Base-by-base conservation (phyloP, 2,113 vertebrate species). In the Brachionichthys hirsutus region DNA sequence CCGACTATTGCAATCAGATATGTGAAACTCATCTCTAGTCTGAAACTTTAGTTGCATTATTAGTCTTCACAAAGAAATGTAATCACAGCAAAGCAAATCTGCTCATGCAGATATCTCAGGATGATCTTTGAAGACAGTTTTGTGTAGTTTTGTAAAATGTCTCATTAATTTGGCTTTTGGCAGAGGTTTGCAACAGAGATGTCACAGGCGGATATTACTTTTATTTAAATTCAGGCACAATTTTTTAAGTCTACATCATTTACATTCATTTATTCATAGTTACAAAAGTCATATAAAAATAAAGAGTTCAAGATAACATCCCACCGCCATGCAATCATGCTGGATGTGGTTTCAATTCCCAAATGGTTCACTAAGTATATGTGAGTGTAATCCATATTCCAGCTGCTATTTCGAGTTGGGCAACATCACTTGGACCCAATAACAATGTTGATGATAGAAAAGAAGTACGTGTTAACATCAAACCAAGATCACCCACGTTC, bases 401-500 rank as follows among this genome's bases (percentile, higher is more conserved):
- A 60, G 67, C 47, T 50, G 58, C 62, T 70, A 67, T 68, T n/a
- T 62, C 40, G 20, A 70, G 49, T 35, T 13, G 49, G 42, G 36
- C 22, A 46, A 63, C 12, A 70, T 75, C 67, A 67, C 64, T 59
- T 35, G 60, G 48, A 74, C 59, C 50, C 71, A 64, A 38, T 53
- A 65, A 60, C n/a, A 60, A 60, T 58, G 60, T 64, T 38, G 12
- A 17, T 55, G 64, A 30, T 22, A 62, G 53, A 76, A 54, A 56
- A 63, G 30, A 15, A 15, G 43, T 60, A 54, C 49, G 41, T 65
- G 53, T 54, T 46, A 40, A 55, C 36, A 3, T 77, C 60, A 61
- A 73, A 67, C 18, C 41, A 14, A 74, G 75, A 77, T 77, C 68
- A 65, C 75, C 73, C 51, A 67, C 67, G 14, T 63, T 61, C 40